phyloP scores from a whole-genome alignment of 1,140 invertebrate genomes.

The Calosoma granatense region DNA sequence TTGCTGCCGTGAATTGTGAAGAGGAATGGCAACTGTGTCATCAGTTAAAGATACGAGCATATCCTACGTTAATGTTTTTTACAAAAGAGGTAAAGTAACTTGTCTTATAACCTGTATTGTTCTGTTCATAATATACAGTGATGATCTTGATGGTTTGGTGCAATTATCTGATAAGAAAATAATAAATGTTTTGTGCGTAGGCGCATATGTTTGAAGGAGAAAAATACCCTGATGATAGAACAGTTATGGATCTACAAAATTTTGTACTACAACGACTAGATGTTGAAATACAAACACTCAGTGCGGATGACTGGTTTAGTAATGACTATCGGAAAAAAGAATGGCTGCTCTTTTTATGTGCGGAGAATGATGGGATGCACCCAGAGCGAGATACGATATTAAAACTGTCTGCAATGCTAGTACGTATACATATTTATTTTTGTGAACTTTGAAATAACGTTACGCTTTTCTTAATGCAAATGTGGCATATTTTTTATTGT shows the following conservation, averaged over 20 bases:
- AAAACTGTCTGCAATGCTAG: conserved; percentile 54
- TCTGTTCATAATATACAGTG: not conserved
- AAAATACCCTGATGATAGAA: conserved; percentile 35
- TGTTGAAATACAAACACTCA: conserved; percentile 25
- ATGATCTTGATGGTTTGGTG: not conserved
- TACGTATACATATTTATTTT: conserved; percentile 32
- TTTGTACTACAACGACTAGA: conserved; percentile 37
- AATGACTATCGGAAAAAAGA: conserved; percentile 23
- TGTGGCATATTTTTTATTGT: too few relatives aligned
- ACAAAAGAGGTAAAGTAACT: conserved; percentile 30
- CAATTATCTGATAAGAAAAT: not conserved
- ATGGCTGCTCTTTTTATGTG: conserved; percentile 38
- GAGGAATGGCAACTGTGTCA: conserved; percentile 65
- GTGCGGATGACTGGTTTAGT: conserved; percentile 28
- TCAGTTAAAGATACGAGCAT: conserved; percentile 39
- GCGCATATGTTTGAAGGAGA: conserved; percentile 31
- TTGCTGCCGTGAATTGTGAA: conserved; percentile 71
- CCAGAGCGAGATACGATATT: conserved; percentile 40
- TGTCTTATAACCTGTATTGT: not conserved
- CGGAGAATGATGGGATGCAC: conserved; percentile 39
- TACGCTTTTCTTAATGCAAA: too few relatives aligned
- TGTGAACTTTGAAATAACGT: conserved; percentile 14
- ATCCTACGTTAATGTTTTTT: conserved; percentile 31
- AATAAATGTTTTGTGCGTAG: conserved; percentile 17
- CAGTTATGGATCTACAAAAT: conserved; percentile 34